Conservation (phyloP, 2,888 invertebrate species). For the Didymodactylos carnosus region DNA sequence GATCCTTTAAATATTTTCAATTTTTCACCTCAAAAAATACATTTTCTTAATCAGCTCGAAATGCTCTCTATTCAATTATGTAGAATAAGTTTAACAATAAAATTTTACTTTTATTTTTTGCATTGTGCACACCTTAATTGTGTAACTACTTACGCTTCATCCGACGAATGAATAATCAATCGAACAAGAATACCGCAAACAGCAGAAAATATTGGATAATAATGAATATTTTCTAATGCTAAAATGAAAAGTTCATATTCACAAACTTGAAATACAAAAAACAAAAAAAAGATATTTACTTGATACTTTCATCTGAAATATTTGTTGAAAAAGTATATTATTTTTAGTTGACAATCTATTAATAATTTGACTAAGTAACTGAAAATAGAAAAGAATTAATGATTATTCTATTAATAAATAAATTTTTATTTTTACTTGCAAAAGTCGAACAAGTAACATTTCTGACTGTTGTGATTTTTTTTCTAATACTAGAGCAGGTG, state of each 20-base stretch:
- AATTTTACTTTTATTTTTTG: not conserved
- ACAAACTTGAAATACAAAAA: not conserved
- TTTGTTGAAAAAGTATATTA: no score
- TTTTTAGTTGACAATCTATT: constrained; percentile 55
- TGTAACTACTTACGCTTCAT: constrained; percentile 19
- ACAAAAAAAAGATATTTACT: not conserved
- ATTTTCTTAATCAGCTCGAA: no score
- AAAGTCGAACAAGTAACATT: constrained; percentile 49
- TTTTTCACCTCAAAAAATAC: no score
- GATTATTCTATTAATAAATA: not conserved
- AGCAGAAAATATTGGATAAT: constrained; percentile 48
- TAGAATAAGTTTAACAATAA: no score
- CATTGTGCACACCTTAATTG: not conserved
- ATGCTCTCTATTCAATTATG: no score
- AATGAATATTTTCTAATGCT: constrained; percentile 47
- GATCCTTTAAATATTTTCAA: no score
- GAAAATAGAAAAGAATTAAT: constrained; percentile 15
- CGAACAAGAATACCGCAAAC: constrained; percentile 47
- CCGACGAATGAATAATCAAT: constrained; percentile 34
- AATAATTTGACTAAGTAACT: constrained; percentile 59
- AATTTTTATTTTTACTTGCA: constrained; percentile 38
- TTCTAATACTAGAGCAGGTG: constrained; percentile 47
- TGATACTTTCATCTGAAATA: constrained; percentile 43
- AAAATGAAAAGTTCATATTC: not conserved
- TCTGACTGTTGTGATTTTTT: constrained; percentile 49